Base-by-base conservation (phyloP, 1,140 invertebrate species). In the Vanessa tameamea region DNA sequence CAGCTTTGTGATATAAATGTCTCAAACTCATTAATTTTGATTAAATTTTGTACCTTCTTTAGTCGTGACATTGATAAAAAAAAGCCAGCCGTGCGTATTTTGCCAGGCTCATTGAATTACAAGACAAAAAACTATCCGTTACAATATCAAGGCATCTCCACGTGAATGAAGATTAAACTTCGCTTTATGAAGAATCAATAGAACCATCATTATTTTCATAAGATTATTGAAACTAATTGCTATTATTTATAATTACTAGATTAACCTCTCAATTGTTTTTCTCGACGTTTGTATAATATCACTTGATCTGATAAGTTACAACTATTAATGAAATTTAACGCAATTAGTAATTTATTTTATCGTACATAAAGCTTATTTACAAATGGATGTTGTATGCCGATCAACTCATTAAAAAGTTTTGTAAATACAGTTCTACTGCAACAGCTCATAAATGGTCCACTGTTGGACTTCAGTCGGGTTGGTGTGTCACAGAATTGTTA, bases 21-120 rank as follows among this genome's bases (percentile, higher is more conserved):
- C 37, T 53, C n/a, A 16, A 8, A 53, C n/a, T 15, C 50, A n/a
- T n/a, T 53, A 2, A 53, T n/a, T 31, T 31, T 31, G 26, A 31
- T 31, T 31, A 31, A 31, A 53, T 16, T 53, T 53, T 53, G 50
- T 53, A 53, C 15, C 15, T 53, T 57, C 13, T 57, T 57, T 26
- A 51, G n/a, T 26, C 16, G 16, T 57, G 55, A 57, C 55, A 26
- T 26, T 57, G 55, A 57, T 14, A 78, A 72, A 59, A 59, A n/a
- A 48, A 68, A 78, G 23, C 37, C 81, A 82, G 59, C 78, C 72
- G 71, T 78, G 80, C 80, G 78, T 83, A 77, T 73, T 76, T 72
- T 65, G 73, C 65, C 20, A 47, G 53, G 74, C n/a, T 73, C 73
- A 81, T 81, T 78, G 71, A 77, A 78, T 83, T 80, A 77, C 76